Evolutionary conservation across 2,888 invertebrate genomes (phyloP), one percentile per base, ranked within the genome.

Genomic region (Caenorhabditis drosophilae): DNA sequence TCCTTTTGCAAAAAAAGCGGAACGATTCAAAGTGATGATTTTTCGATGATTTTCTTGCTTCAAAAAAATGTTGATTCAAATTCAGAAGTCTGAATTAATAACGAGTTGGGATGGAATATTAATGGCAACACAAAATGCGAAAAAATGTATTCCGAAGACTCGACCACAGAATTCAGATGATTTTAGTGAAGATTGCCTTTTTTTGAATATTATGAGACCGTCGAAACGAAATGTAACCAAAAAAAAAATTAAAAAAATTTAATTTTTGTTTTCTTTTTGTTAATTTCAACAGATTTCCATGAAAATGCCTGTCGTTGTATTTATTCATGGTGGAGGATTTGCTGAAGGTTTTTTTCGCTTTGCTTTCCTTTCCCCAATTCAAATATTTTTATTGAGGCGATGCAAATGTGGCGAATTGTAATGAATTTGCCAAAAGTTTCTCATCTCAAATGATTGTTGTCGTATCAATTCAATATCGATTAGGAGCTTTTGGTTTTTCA

Each of bases 101-200:
- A 34, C 47, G 11, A 46, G 46, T 12, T 64, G 64, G 64, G 12
- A 16, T 15, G 42, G 31, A 4, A 25, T 59, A 1, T 9, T 18
- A 0, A 44, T 48, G 12, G 59, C 55, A 18, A 38, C 34, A 15
- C n/a, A 15, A 2, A 59, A 59, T 27, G 26, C 50, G 15, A 26
- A 27, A 15, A 47, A 42, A 44, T 64, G 64, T 23, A 55, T 64
- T 41, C 38, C 50, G 9, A 44, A 20, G 9, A 26, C 31, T 15
- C 41, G 59, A 26, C 64, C 59, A 4, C 18, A 23, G 6, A 55
- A 55, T 44, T 31, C 35, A 2, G 48, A 59, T 4, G 40, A 47
- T 4, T 64, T 40, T 38, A 64, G 64, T 31, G 64, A 64, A 42
- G 64, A 64, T 34, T 64, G 64, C 36, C 52, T 64, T 0, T 59